Percentiles rank a stretch among this genome's conserved stretches.
phyloP scores from a whole-genome alignment of 2,888 invertebrate genomes.

The Leucophenga montana region DNA sequence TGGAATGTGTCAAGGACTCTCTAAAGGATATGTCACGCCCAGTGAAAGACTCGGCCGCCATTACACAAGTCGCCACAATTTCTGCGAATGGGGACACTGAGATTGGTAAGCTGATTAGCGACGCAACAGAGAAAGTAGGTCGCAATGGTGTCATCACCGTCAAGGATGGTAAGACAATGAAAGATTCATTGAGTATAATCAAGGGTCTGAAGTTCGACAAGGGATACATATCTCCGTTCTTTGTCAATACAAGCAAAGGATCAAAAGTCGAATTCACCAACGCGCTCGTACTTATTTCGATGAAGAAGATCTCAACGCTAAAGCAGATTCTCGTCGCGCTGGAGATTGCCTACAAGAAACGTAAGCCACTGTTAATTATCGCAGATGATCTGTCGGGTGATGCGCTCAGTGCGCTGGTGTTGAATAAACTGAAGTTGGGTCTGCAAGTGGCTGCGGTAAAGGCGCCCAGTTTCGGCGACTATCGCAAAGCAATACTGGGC shows the following conservation, averaged over 20 bases:
- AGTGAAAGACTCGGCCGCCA: constrained; percentile 97
- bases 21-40: constrained; percentile 93
- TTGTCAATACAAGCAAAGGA: constrained; percentile 97
- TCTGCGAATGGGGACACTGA: constrained; percentile 98
- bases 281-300: constrained; percentile 91
- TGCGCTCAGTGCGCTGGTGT: constrained; percentile 92
- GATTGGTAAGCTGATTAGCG: constrained; percentile 93
- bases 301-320: constrained; percentile 97
- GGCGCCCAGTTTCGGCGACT: constrained; percentile 96
- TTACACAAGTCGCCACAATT: constrained; percentile 99
- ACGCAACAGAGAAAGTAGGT: constrained; percentile 97
- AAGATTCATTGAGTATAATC: constrained; percentile 94
- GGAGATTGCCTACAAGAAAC: constrained; percentile 92
- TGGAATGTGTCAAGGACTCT: constrained; percentile 90
- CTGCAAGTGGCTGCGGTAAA: constrained; percentile 96
- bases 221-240: constrained; percentile 99
- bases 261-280: constrained; percentile 98
- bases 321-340: constrained; percentile 97
- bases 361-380: constrained; percentile 94
- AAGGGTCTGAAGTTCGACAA: constrained; percentile 99
- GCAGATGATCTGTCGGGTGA: constrained; percentile 98
- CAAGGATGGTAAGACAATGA: constrained; percentile 97
- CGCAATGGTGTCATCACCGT: constrained; percentile 99
- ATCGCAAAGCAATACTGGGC: constrained; percentile 90
- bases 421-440: constrained; percentile 93